A percentile compares a stretch with the other conserved stretches of the same genome.
phyloP scores from a whole-genome alignment of 2,113 vertebrate genomes.

The Mugil cephalus region DNA sequence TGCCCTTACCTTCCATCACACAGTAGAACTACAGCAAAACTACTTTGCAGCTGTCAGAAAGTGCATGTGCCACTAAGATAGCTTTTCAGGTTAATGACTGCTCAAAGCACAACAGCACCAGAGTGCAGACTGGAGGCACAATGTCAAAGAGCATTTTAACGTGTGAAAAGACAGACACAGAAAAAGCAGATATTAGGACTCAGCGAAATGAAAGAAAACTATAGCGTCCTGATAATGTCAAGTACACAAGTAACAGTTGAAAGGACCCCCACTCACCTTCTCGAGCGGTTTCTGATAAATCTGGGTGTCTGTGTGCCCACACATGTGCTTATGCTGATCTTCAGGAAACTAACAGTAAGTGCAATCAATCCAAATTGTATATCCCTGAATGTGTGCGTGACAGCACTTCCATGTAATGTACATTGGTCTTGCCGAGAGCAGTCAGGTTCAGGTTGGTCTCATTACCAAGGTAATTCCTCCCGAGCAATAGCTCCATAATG shows the following conservation, averaged over 20 bases:
- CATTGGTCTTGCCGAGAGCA: conserved; percentile 57
- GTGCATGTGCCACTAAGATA: conserved; percentile 36
- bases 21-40: conserved; percentile 24
- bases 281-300: conserved; percentile 6
- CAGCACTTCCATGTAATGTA: conserved; percentile 51
- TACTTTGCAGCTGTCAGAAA: conserved; percentile 23
- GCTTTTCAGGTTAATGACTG: conserved; percentile 55
- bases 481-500: conserved; percentile 79
- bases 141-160: conserved; percentile 40
- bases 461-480: conserved; percentile 85
- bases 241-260: conserved; percentile 47
- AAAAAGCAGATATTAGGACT: neutral
- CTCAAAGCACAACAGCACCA: conserved; percentile 39
- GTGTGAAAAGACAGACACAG: conserved; percentile 7
- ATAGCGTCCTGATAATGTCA: conserved; percentile 48
- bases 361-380: conserved; percentile 36
- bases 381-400: conserved; percentile 24
- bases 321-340: neutral
- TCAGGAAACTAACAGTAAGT: conserved; percentile 13
- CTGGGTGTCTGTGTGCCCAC: conserved; percentile 6
- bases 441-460: conserved; percentile 82
- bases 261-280: conserved; percentile 40
- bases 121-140: conserved; percentile 23
- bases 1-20: conserved; percentile 14
- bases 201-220: conserved; percentile 51